These are phyloP conservation scores for Lates calcarifer DNA, from an alignment of 2,113 vertebrate species.

Conservation along the genomic window DNA sequence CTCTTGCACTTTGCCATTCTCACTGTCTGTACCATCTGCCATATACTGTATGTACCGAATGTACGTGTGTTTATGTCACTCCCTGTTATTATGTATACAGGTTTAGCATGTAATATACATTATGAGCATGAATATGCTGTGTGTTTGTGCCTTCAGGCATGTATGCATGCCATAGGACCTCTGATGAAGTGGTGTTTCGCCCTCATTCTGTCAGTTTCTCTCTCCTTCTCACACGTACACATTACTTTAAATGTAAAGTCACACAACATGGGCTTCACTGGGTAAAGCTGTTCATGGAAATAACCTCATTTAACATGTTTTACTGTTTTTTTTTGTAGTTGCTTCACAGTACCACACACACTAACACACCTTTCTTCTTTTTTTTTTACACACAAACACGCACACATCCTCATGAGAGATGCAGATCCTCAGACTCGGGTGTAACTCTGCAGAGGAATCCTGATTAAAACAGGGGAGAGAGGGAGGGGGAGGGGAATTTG, in stretches of 20 bases:
- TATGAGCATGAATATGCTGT: background rate
- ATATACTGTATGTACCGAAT: conserved; percentile 1
- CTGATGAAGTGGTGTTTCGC: conserved; percentile 25
- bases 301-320: background rate
- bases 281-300: background rate
- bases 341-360: background rate
- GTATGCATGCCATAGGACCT: background rate
- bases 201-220: conserved; percentile 56
- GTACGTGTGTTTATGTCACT: conserved; percentile 21
- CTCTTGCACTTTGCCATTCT: background rate
- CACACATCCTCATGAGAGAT: background rate
- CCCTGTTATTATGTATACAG: conserved; percentile 37
- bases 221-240: background rate
- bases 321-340: background rate
- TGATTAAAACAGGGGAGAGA: conserved; percentile 29
- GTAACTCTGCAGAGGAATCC: conserved; percentile 26
- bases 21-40: conserved; percentile 62
- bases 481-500: background rate
- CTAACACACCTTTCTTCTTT: background rate
- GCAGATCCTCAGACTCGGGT: conserved; percentile 29
- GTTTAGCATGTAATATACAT: conserved; percentile 22
- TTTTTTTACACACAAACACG: background rate
- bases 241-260: conserved; percentile 19
- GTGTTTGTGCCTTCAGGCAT: background rate
- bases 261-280: background rate